These are phyloP conservation scores for Labroides dimidiatus DNA, from an alignment of 2,797 vertebrate species.

Conservation along the genomic window DNA sequence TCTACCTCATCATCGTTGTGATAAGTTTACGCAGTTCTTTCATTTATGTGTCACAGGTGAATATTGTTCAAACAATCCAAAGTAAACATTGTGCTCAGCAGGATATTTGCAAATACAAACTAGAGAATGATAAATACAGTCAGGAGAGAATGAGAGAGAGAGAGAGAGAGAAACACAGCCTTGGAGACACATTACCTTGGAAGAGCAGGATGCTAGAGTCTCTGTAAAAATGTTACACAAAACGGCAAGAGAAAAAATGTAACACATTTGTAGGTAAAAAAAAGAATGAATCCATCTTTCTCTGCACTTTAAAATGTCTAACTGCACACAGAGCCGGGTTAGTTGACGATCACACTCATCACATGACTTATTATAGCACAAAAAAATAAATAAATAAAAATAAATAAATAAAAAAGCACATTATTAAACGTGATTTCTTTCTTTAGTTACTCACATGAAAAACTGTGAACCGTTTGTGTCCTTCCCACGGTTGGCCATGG, in stretches of 20 bases:
- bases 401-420: no score
- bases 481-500: slow-evolving; percentile 99
- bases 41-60: slow-evolving; percentile 39
- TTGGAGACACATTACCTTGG: slow-evolving; percentile 99
- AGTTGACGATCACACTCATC: slow-evolving; percentile 64
- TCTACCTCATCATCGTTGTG: slow-evolving; percentile 25
- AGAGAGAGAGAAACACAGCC: slow-evolving; percentile 89
- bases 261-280: slow-evolving; percentile 97
- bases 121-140: slow-evolving; percentile 83
- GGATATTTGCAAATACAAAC: slow-evolving; percentile 69
- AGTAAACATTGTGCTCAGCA: slow-evolving; percentile 55
- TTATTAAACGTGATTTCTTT: background rate
- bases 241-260: slow-evolving; percentile 99
- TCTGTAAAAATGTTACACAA: slow-evolving; percentile 99
- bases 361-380: slow-evolving; percentile 56
- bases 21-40: slow-evolving; percentile 31
- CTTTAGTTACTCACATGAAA: slow-evolving; percentile 94
- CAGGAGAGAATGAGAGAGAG: slow-evolving; percentile 78
- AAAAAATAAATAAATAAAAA: no score
- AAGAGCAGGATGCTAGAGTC: slow-evolving; percentile 99
- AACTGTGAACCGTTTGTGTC: slow-evolving; percentile 99
- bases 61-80: slow-evolving; percentile 42
- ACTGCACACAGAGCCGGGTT: slow-evolving; percentile 71
- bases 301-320: slow-evolving; percentile 81
- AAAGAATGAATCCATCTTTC: slow-evolving; percentile 91